phyloP scores from a whole-genome alignment of 2,888 invertebrate species.

The Scaptomyza flava region DNA sequence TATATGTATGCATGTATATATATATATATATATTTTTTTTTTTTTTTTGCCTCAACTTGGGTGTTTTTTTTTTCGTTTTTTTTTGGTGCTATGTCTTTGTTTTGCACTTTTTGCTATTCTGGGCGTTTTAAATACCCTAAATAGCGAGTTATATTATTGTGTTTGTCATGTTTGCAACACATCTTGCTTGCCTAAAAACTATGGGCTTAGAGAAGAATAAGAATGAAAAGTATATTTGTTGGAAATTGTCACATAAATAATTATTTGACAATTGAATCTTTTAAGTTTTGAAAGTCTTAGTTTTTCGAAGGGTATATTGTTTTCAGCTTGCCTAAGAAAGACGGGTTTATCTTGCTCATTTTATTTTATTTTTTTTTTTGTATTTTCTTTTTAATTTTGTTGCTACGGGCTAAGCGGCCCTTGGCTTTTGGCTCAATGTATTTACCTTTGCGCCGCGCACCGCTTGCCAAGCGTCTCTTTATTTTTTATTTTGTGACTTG shows the following conservation, averaged over 20 bases:
- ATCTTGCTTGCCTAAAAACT: too few relatives aligned
- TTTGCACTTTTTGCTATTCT: constrained; percentile 12
- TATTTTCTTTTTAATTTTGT: constrained; percentile 51
- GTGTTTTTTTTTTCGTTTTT: neutral
- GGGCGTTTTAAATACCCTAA: constrained; percentile 2
- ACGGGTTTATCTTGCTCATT: neutral
- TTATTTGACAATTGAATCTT: too few relatives aligned
- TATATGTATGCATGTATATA: neutral
- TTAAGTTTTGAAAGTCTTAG: too few relatives aligned
- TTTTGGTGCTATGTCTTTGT: neutral
- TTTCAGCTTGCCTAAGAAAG: neutral
- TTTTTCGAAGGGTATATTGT: neutral
- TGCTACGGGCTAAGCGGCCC: constrained; percentile 55
- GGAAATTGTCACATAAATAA: too few relatives aligned
- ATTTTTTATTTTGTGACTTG: constrained; percentile 39
- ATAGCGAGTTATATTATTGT: too few relatives aligned
- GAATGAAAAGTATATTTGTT: too few relatives aligned
- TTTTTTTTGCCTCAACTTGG: neutral
- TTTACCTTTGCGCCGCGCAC: constrained; percentile 57
- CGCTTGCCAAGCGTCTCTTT: constrained; percentile 32
- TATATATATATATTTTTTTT: neutral
- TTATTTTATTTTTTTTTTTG: neutral
- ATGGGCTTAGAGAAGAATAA: too few relatives aligned
- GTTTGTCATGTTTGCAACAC: too few relatives aligned
- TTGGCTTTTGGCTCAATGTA: constrained; percentile 71